These are phyloP conservation scores for Acrobasis consociella DNA, from an alignment of 2,888 invertebrate genomes.

Conservation along the genomic window DNA sequence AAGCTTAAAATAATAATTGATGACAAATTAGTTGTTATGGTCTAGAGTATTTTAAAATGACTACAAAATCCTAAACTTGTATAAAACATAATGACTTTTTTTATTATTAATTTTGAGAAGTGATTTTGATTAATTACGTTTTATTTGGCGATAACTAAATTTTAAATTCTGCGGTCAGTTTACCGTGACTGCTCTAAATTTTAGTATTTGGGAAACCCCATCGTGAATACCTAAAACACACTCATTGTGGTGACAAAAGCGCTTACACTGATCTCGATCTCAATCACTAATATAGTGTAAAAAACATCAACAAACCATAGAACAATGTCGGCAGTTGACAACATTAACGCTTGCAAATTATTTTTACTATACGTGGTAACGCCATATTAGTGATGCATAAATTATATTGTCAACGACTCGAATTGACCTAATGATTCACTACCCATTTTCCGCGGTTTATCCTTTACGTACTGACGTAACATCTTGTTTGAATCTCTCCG, in stretches of 20 bases:
- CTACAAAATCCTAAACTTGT: too few relatives aligned
- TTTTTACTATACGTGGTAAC: constrained; percentile 48
- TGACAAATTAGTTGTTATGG: too few relatives aligned
- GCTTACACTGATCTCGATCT: constrained; percentile 60
- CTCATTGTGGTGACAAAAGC: constrained; percentile 54
- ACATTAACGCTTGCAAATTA: constrained; percentile 42
- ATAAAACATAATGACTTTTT: too few relatives aligned
- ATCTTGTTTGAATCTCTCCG: constrained; percentile 36
- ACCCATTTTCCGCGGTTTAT: constrained; percentile 71
- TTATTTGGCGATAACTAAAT: too few relatives aligned
- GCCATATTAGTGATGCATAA: constrained; percentile 64
- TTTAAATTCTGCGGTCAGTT: not conserved
- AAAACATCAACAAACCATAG: constrained; percentile 8
- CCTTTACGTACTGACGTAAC: constrained; percentile 45
- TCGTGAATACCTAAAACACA: not conserved
- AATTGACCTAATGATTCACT: constrained; percentile 79
- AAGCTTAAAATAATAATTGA: too few relatives aligned
- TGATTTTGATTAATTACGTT: too few relatives aligned
- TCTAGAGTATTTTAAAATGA: too few relatives aligned
- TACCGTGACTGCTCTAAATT: not conserved
- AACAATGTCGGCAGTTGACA: constrained; percentile 35
- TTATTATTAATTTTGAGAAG: too few relatives aligned
- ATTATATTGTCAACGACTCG: constrained; percentile 74
- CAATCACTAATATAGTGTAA: constrained; percentile 9
- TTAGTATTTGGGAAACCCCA: constrained; percentile 9